These are phyloP conservation scores for Caranx ignobilis DNA, from an alignment of 2,113 vertebrate species.

Conservation along the genomic window DNA sequence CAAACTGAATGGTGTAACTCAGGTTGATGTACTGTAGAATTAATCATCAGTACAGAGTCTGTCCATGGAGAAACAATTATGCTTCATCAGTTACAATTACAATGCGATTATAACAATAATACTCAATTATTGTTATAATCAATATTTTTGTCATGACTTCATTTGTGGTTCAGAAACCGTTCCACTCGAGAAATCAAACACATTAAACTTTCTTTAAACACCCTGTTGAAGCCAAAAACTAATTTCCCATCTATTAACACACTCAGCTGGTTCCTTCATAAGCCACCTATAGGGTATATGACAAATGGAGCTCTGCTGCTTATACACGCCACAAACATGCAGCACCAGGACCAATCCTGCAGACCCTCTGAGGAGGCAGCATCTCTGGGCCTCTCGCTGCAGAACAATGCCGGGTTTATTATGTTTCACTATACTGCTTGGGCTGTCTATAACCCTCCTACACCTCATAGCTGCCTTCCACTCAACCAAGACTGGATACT, in stretches of 20 bases:
- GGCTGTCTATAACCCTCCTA: slow-evolving; percentile 23
- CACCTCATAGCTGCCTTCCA: slow-evolving; percentile 54
- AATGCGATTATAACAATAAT: not conserved
- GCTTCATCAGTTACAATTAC: not conserved
- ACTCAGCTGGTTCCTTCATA: not conserved
- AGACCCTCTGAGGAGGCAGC: not conserved
- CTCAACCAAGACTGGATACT: slow-evolving; percentile 40
- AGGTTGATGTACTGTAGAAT: too few relatives aligned
- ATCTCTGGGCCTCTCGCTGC: slow-evolving; percentile 33
- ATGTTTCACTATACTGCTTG: slow-evolving; percentile 32
- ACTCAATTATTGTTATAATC: not conserved
- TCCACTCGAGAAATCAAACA: not conserved
- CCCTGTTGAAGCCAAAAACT: not conserved
- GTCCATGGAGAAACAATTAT: not conserved
- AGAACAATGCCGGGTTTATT: slow-evolving; percentile 47
- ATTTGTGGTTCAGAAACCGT: not conserved
- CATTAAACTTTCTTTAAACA: too few relatives aligned
- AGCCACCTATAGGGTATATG: not conserved
- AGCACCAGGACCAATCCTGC: not conserved
- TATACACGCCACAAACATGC: not conserved
- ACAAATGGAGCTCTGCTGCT: not conserved
- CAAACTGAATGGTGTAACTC: too few relatives aligned
- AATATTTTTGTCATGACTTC: not conserved
- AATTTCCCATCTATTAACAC: not conserved
- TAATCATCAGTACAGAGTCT: not conserved